Conservation (phyloP, 2,797 vertebrate genomes). For the Notamacropus eugenii region DNA sequence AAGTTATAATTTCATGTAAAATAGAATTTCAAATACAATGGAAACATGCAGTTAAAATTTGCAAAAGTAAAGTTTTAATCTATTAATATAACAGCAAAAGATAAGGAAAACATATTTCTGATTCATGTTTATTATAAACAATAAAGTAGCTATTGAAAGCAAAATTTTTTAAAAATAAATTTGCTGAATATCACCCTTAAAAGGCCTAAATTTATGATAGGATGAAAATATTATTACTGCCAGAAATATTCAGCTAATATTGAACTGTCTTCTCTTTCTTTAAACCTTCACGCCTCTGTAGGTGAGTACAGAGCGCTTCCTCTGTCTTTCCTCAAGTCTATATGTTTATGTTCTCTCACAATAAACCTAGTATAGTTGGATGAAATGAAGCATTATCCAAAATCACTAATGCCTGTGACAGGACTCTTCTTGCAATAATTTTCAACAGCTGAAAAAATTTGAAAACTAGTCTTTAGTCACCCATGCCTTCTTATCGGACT, state of each 20-base stretch:
- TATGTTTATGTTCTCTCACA: not conserved
- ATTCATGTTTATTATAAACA: not conserved
- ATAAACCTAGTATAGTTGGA: not conserved
- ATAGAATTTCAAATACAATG: not conserved
- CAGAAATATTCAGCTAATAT: not conserved
- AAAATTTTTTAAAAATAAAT: not conserved
- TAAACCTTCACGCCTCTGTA: not conserved
- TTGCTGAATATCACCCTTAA: not conserved
- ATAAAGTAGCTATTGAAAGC: not conserved
- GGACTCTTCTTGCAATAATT: not conserved
- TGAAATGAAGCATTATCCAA: not conserved
- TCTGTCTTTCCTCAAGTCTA: not conserved
- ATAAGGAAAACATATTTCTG: not conserved
- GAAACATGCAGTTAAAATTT: not conserved
- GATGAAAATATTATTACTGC: not conserved
- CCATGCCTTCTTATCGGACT: not conserved
- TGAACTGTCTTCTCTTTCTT: not conserved
- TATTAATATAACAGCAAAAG: not conserved
- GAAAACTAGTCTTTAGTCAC: not conserved
- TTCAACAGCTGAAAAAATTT: not conserved
- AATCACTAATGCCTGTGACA: not conserved
- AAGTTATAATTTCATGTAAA: not conserved
- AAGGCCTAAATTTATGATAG: not conserved
- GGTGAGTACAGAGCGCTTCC: not conserved
- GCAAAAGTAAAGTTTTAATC: not conserved